Percentiles rank a stretch among this genome's conserved stretches.
These are phyloP conservation scores for Nylanderia fulva DNA, from an alignment of 1,140 invertebrate genomes.

Conservation along the genomic window DNA sequence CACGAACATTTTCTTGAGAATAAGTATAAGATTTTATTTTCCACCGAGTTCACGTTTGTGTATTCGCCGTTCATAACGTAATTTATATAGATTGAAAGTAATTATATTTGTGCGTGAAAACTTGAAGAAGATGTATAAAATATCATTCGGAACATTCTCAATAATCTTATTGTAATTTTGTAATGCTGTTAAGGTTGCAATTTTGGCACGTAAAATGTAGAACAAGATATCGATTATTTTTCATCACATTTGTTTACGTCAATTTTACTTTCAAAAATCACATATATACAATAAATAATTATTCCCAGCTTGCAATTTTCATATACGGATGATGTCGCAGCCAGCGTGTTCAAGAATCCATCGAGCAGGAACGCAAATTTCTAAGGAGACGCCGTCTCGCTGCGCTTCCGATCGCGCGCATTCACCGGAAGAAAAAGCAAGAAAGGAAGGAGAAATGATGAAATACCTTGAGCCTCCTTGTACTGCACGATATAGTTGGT, in stretches of 20 bases:
- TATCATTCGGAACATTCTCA: neutral
- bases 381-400: neutral
- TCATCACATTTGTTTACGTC: no score
- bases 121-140: neutral
- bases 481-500: constrained; percentile 88
- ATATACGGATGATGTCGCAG: neutral
- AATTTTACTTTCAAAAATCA: neutral
- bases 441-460: no score
- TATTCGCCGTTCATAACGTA: neutral
- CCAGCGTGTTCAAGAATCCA: neutral
- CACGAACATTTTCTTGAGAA: neutral
- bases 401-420: neutral
- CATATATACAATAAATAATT: neutral
- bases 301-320: neutral
- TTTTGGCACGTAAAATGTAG: neutral
- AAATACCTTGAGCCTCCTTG: constrained; percentile 87
- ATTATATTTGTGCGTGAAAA: neutral
- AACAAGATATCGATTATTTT: no score
- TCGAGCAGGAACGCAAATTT: neutral
- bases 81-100: neutral
- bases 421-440: neutral
- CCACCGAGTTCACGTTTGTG: neutral
- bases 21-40: constrained; percentile 5
- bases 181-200: neutral
- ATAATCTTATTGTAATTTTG: neutral